These are phyloP conservation scores for Manis javanica DNA, from an alignment of 2,797 vertebrate species.

Conservation along the genomic window DNA sequence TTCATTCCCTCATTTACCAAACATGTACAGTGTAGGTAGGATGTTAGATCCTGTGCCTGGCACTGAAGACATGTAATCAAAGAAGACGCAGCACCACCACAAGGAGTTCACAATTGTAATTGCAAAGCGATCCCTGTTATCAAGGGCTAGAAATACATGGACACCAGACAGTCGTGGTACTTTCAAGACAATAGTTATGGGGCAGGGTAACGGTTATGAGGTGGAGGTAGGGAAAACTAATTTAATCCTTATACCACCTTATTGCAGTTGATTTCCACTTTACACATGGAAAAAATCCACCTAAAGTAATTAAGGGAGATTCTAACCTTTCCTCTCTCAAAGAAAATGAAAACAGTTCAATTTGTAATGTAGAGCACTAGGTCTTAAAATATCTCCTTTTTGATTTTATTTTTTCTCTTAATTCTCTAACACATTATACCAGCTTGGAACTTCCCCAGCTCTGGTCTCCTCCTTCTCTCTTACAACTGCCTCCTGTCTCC, in stretches of 20 bases:
- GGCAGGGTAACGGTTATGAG: neutral
- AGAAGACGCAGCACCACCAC: neutral
- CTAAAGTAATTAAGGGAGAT: neutral
- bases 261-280: neutral
- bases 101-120: neutral
- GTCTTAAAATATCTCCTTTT: neutral
- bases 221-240: neutral
- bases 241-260: neutral
- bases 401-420: neutral
- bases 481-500: neutral
- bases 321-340: neutral
- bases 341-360: neutral
- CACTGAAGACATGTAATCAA: neutral
- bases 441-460: neutral
- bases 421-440: neutral
- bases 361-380: neutral
- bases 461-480: neutral
- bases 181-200: neutral
- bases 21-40: neutral
- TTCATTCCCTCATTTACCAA: neutral
- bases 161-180: neutral
- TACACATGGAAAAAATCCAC: neutral
- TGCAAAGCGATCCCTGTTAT: neutral
- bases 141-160: neutral
- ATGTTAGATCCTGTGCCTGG: neutral